These are phyloP conservation scores for Anticlea derivata DNA, from an alignment of 2,888 invertebrate species.

Conservation along the genomic window DNA sequence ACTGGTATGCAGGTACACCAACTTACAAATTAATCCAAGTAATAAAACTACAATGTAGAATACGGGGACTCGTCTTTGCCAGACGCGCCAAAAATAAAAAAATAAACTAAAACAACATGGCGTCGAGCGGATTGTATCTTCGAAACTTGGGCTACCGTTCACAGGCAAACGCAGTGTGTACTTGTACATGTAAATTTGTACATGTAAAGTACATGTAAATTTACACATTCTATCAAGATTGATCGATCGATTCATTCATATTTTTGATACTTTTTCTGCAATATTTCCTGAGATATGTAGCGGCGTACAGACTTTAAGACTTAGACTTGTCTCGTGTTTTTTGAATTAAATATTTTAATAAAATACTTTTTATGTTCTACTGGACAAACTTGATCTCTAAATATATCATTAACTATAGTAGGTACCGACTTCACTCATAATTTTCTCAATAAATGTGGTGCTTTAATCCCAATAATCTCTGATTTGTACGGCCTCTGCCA, in stretches of 20 bases:
- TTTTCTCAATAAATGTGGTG: too few relatives aligned
- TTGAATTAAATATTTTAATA: too few relatives aligned
- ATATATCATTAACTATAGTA: too few relatives aligned
- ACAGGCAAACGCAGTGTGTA: conserved; percentile 41
- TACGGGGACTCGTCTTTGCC: conserved; percentile 29
- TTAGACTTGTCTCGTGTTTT: neutral
- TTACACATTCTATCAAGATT: conserved; percentile 36
- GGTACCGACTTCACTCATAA: too few relatives aligned
- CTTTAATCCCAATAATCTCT: too few relatives aligned
- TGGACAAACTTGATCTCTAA: too few relatives aligned
- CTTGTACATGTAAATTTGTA: too few relatives aligned
- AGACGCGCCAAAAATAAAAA: conserved; percentile 38
- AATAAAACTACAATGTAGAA: conserved; percentile 36
- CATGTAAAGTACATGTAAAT: too few relatives aligned
- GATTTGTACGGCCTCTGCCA: neutral
- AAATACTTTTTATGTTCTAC: too few relatives aligned
- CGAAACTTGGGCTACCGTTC: conserved; percentile 55
- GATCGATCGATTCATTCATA: conserved; percentile 38
- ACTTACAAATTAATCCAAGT: conserved; percentile 42
- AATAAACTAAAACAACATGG: conserved; percentile 39
- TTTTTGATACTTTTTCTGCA: conserved; percentile 12
- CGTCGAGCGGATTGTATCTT: conserved; percentile 55
- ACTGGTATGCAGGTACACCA: too few relatives aligned
- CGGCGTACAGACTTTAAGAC: neutral
- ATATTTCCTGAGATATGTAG: conserved; percentile 1